Conservation (phyloP, 1,140 invertebrate species). For the Andrena cerasifolii region DNA sequence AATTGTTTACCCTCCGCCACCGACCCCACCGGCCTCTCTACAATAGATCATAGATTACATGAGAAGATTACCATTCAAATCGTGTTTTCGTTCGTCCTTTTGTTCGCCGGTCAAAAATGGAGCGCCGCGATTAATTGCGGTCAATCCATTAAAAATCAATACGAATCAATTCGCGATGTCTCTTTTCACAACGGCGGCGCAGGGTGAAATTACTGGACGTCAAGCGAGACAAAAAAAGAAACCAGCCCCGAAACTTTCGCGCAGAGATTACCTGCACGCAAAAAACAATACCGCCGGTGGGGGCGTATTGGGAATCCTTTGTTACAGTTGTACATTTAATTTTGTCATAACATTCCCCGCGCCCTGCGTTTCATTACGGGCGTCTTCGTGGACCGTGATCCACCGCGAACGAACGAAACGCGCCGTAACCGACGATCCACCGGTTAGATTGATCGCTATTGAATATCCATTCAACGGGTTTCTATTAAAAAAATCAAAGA, state of each 20-base stretch:
- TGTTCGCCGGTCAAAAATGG: constrained; percentile 1
- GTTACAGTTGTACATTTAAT: background rate
- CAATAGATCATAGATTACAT: constrained; percentile 48
- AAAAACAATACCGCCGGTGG: too few relatives aligned
- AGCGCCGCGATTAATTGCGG: constrained; percentile 7
- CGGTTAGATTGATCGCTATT: constrained; percentile 30
- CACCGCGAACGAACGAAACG: background rate
- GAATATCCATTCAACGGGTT: constrained; percentile 48
- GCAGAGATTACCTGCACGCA: too few relatives aligned
- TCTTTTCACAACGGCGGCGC: background rate
- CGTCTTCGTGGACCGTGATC: background rate
- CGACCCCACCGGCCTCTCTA: constrained; percentile 24
- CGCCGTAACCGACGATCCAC: constrained; percentile 9
- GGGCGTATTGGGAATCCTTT: background rate
- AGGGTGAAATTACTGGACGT: too few relatives aligned
- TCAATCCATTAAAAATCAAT: constrained; percentile 4
- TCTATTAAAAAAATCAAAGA: constrained; percentile 53
- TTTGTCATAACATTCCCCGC: background rate
- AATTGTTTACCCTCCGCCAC: constrained; percentile 44
- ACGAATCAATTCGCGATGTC: background rate
- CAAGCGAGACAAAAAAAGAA: too few relatives aligned
- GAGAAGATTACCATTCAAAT: constrained; percentile 49
- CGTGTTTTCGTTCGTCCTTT: constrained; percentile 18
- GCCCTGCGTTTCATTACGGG: background rate
- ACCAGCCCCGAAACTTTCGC: too few relatives aligned